These are phyloP conservation scores for Heliconius hewitsoni DNA, from an alignment of 1,140 invertebrate species.

Conservation along the genomic window DNA sequence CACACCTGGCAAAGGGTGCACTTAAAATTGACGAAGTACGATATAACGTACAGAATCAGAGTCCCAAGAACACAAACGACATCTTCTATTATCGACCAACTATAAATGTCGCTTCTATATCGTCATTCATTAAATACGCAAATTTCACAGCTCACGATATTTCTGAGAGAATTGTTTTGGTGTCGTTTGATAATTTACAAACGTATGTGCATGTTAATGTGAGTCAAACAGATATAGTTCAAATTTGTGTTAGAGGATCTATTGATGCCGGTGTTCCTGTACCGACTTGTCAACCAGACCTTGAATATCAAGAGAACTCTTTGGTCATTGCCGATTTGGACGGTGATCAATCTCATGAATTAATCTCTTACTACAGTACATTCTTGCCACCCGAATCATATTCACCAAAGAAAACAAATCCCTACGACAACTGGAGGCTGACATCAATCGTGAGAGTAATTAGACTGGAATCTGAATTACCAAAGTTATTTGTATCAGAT, in stretches of 20 bases:
- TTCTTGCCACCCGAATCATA: slow-evolving; percentile 80
- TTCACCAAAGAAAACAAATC: slow-evolving; percentile 69
- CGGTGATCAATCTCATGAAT: slow-evolving; percentile 86
- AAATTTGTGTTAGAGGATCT: slow-evolving; percentile 83
- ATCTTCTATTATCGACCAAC: slow-evolving; percentile 69
- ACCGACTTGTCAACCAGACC: slow-evolving; percentile 86
- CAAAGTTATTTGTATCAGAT: slow-evolving; percentile 83
- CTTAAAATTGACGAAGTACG: slow-evolving; percentile 74
- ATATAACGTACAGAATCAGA: slow-evolving; percentile 73
- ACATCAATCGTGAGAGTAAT: slow-evolving; percentile 85
- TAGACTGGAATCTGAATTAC: slow-evolving; percentile 85
- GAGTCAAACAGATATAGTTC: slow-evolving; percentile 87
- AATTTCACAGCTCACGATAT: slow-evolving; percentile 81
- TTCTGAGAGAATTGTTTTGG: slow-evolving; percentile 87
- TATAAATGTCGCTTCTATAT: slow-evolving; percentile 68
- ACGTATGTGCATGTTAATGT: slow-evolving; percentile 86
- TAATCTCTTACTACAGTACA: slow-evolving; percentile 87
- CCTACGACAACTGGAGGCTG: slow-evolving; percentile 81
- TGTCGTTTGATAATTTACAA: slow-evolving; percentile 87
- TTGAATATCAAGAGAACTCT: slow-evolving; percentile 86
- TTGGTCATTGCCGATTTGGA: slow-evolving; percentile 87
- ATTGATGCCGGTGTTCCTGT: slow-evolving; percentile 67
- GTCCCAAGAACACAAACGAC: slow-evolving; percentile 69
- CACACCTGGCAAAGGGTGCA: slow-evolving; percentile 73
- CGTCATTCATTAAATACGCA: slow-evolving; percentile 70